These are phyloP conservation scores for Drosophila tani DNA, from an alignment of 1,140 invertebrate species.

Conservation along the genomic window DNA sequence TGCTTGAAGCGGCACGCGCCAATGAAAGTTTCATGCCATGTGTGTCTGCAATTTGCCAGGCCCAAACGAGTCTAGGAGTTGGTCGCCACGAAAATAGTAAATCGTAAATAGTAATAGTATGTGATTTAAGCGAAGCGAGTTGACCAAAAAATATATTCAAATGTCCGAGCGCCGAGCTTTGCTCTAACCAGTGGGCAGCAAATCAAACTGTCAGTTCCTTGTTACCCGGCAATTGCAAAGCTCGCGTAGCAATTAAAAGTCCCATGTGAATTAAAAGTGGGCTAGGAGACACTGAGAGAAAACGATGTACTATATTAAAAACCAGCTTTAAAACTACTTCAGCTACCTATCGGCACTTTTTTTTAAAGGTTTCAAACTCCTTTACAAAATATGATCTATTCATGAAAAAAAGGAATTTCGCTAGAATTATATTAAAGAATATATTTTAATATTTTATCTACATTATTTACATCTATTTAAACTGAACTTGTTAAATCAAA, in stretches of 20 bases:
- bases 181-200: constrained; percentile 10
- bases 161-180: constrained; percentile 8
- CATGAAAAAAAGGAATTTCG: too few species aligned
- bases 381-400: too few species aligned
- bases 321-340: too few species aligned
- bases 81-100: constrained; percentile 1
- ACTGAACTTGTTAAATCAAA: too few species aligned
- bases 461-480: too few species aligned
- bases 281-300: background rate
- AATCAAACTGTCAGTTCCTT: constrained; percentile 49
- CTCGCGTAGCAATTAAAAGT: constrained; percentile 25
- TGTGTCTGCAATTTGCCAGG: constrained; percentile 41
- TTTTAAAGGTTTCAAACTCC: too few species aligned
- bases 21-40: constrained; percentile 59
- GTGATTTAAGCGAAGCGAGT: constrained; percentile 23
- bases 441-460: too few species aligned
- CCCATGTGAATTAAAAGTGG: constrained; percentile 13
- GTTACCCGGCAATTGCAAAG: constrained; percentile 7
- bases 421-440: too few species aligned
- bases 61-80: constrained; percentile 42
- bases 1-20: constrained; percentile 52
- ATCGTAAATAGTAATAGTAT: constrained; percentile 27
- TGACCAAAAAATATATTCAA: constrained; percentile 33
- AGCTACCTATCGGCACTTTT: too few species aligned
- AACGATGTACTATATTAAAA: background rate